Conservation (phyloP, 2,888 invertebrate genomes). For the Omphaloscelis lunosa region DNA sequence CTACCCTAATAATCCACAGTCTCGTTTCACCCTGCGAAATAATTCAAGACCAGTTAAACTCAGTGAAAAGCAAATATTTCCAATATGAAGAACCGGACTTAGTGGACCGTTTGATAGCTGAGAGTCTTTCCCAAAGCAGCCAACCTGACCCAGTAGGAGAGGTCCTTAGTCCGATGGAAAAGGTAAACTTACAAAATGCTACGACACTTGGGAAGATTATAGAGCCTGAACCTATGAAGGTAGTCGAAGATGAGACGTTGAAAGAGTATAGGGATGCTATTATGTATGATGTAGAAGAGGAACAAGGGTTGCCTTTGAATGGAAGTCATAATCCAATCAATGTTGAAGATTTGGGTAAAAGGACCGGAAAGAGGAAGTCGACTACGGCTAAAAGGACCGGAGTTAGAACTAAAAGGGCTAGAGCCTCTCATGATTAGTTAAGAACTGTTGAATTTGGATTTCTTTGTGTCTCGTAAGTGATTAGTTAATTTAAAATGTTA, state of each 20-base stretch:
- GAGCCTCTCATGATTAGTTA: slow-evolving; percentile 39
- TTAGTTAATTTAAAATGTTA: slow-evolving; percentile 23
- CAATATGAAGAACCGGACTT: slow-evolving; percentile 67
- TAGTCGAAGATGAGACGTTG: slow-evolving; percentile 71
- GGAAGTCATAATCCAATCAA: slow-evolving; percentile 74
- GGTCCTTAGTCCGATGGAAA: slow-evolving; percentile 76
- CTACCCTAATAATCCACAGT: slow-evolving; percentile 60
- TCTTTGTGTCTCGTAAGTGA: background rate
- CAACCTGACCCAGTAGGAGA: slow-evolving; percentile 76
- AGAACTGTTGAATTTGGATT: no score
- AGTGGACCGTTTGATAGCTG: slow-evolving; percentile 76
- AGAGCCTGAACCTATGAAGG: slow-evolving; percentile 55
- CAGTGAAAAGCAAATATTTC: slow-evolving; percentile 72
- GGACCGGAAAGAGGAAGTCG: slow-evolving; percentile 71
- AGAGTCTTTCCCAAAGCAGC: slow-evolving; percentile 73
- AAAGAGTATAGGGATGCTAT: slow-evolving; percentile 78
- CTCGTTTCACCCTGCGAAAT: slow-evolving; percentile 69
- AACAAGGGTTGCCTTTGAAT: slow-evolving; percentile 71
- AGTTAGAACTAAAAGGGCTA: slow-evolving; percentile 70
- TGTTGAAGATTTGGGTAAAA: slow-evolving; percentile 69
- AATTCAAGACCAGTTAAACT: slow-evolving; percentile 68
- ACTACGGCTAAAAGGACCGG: slow-evolving; percentile 66
- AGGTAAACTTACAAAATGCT: slow-evolving; percentile 73
- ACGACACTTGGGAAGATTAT: slow-evolving; percentile 71
- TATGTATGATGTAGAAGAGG: slow-evolving; percentile 63